Base-by-base conservation (phyloP, 2,113 vertebrate species). In the Colossoma macropomum region DNA sequence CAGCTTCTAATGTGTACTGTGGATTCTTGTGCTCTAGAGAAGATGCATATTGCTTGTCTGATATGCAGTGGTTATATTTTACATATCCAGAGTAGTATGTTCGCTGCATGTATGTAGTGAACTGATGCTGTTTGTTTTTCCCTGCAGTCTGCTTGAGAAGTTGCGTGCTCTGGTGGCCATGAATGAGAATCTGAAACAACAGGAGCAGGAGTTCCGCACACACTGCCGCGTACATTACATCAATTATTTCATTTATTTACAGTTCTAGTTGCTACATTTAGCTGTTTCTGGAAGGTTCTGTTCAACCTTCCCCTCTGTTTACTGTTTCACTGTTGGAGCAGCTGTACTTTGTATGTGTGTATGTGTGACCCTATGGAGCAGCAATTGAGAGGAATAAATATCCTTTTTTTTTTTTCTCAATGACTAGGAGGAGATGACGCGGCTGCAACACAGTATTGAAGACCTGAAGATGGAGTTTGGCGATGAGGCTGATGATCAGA, bases 151-250 rank as follows among this genome's bases (percentile, higher is more conserved):
- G 80, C 92, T 99, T 23, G 96, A 98, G 90, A 97, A 93, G 85
- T 93, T 99, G 69, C 94, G 94, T 83, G 92, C 93, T 8, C 90
- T 99, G 76, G 98, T 99, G 32, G 94, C 96, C 50, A 96, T 97
- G 95, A 99, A 98, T 74, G 97, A 99, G 88, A 97, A 91, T 81
- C 94, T 99, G 25, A 99, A 98, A 90, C 94, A 93, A 75, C 97
- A 99, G 88, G 98, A 99, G 84, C 97, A 97, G 83, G 95, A 97
- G 63, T 99, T 99, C 88, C 96, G 96, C 85, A 92, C 95, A 21
- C 97, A 99, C 79, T 99, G 98, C 88, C 95, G 95, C 81, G 98
- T 99, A 91, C 95, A 97, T 90, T 65, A 27, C 3, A 30, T 27
- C 7, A 68, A 23, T 45, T 27, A n/a, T 1, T 32, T 30, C 7